Evolutionary conservation across 1,140 invertebrate genomes (phyloP), one percentile per base, ranked within the genome.

Genomic region (Drosophila jambulina): DNA sequence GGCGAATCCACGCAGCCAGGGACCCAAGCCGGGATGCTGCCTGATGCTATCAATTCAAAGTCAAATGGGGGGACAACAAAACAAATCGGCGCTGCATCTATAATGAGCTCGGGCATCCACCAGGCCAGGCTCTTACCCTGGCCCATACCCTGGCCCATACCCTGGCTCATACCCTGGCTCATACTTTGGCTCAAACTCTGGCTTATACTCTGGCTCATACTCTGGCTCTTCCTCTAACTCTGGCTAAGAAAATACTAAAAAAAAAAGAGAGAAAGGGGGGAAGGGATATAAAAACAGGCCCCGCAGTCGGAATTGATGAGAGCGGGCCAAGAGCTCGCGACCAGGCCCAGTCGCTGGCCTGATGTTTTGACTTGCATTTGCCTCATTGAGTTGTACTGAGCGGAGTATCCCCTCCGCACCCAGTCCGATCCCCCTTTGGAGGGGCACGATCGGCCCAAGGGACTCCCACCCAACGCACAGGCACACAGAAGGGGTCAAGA

Each of bases 1-100:
- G 27, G 46, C 19, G 17, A 54, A 43, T 48, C 38, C 32, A 38
- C 38, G 29, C 51, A 34, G 38, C 9, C 9, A 27, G 38, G 64
- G 23, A 59, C 27, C 45, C 29, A n/a, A n/a, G 43, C 62, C 48
- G 40, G 46, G 53, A 49, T 71, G 77, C 76, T 79, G 70, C 77
- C 80, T 58, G 85, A 88, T 88, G 85, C 85, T 88, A 88, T 88
- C 85, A 90, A 88, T 88, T 90, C 86, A 90, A 90, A 88, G 85
- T 88, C 85, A 88, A 88, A 88, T 88, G 86, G 85, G 81, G 83
- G 85, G 85, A 88, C 85, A 88, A 88, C 85, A 88, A 90, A 88
- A 88, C 85, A 88, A 88, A 88, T 88, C 85, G 85, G 85, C 85
- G 85, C 85, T 88, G 85, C 85, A 88, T 88, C 85, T 90, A 90